These are phyloP conservation scores for Drosophila acutilabella DNA, from an alignment of 2,888 invertebrate genomes.

Conservation along the genomic window DNA sequence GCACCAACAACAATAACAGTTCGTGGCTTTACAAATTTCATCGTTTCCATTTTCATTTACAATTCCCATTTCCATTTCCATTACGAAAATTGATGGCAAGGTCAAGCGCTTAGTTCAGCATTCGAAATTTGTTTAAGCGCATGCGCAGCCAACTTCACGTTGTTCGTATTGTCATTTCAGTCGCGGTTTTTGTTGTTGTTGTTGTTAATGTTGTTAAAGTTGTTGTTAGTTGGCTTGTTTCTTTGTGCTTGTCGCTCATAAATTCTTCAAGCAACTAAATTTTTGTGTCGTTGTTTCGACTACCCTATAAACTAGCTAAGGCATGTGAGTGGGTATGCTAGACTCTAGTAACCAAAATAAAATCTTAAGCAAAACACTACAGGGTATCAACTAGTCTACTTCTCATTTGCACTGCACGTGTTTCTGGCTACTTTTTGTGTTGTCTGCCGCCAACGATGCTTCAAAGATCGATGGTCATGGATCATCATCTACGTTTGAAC, in stretches of 20 bases:
- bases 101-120: slow-evolving; percentile 70
- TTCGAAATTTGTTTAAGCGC: slow-evolving; percentile 58
- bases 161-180: not conserved
- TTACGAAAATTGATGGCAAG: slow-evolving; percentile 80
- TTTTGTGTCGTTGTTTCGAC: slow-evolving; percentile 14
- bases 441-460: slow-evolving; percentile 58
- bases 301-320: not conserved
- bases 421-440: slow-evolving; percentile 38
- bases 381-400: slow-evolving; percentile 3
- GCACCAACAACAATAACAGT: slow-evolving; percentile 5
- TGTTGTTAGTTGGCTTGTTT: slow-evolving; percentile 11
- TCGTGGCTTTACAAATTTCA: slow-evolving; percentile 39
- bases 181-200: slow-evolving; percentile 22
- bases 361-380: not conserved
- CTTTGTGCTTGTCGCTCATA: slow-evolving; percentile 42
- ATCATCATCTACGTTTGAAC: slow-evolving; percentile 50
- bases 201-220: slow-evolving; percentile 13
- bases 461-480: slow-evolving; percentile 54
- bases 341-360: too few relatives aligned
- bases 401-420: not conserved
- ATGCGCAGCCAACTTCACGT: slow-evolving; percentile 59
- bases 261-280: slow-evolving; percentile 46
- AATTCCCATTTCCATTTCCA: slow-evolving; percentile 44
- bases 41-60: slow-evolving; percentile 56
- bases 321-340: not conserved